phyloP scores from a whole-genome alignment of 2,113 vertebrate genomes.

The Galbula dea region DNA sequence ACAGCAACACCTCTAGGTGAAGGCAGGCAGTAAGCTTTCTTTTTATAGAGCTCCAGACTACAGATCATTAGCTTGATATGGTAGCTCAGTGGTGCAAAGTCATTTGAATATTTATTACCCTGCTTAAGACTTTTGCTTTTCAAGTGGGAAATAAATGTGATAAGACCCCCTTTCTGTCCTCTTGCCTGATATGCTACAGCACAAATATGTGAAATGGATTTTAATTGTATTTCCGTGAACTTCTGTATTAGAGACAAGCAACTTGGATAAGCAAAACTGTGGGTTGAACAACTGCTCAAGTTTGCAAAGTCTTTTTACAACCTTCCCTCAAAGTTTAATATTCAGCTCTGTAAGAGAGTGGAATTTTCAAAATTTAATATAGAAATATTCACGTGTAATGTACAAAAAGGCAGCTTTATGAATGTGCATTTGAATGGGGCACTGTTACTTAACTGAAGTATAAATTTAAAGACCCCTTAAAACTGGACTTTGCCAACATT shows the following conservation, averaged over 20 bases:
- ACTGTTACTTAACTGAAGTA: constrained; percentile 43
- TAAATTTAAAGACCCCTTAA: constrained; percentile 35
- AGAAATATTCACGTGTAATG: constrained; percentile 41
- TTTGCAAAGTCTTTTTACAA: constrained; percentile 14
- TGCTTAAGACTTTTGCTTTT: constrained; percentile 66
- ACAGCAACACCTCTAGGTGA: constrained; percentile 72
- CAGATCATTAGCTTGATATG: constrained; percentile 74
- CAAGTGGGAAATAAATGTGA: constrained; percentile 69
- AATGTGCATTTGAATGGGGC: constrained; percentile 24
- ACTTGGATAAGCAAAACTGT: constrained; percentile 21
- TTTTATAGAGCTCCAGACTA: constrained; percentile 72
- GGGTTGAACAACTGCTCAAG: constrained; percentile 7
- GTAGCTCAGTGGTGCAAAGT: constrained; percentile 66
- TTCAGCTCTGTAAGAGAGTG: constrained; percentile 16
- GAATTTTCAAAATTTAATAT: constrained; percentile 51
- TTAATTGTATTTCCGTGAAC: constrained; percentile 60
- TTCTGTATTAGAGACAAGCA: constrained; percentile 1
- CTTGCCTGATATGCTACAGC: constrained; percentile 30
- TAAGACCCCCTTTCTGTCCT: constrained; percentile 50
- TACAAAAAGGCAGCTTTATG: constrained; percentile 46
- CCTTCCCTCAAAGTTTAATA: background rate
- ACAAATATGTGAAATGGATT: constrained; percentile 46
- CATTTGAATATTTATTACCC: constrained; percentile 66
- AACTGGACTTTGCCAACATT: constrained; percentile 44
- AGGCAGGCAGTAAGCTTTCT: constrained; percentile 65